Evolutionary conservation across 2,113 vertebrate species (phyloP), one percentile per base, ranked within the genome.

Genomic region (Spizaetus ornatus): DNA sequence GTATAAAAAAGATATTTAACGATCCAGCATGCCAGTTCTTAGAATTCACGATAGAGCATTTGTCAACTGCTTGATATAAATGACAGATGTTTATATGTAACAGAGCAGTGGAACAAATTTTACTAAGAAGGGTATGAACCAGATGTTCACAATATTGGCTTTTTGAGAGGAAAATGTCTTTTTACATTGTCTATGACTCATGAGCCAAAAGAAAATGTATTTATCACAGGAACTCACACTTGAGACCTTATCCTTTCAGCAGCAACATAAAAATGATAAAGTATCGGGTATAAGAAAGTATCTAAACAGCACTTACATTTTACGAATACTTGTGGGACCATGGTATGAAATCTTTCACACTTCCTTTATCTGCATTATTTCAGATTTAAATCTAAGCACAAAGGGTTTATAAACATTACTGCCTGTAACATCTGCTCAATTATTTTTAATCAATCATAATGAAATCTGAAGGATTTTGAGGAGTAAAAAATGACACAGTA

Each of bases 1-100:
- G 71, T 91, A 50, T 78, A 81, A 88, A 95, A 96, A 96, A 77
- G 66, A 83, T 91, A 93, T 73, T 93, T 97, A 97, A 91, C 58
- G 19, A 95, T 88, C 88, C 59, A 93, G 27, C 58, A 58, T 74
- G 73, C 86, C 81, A 62, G 65, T 72, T 93, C 89, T 88, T 96
- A 95, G 94, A 95, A 93, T 95, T 96, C 92, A 95, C 3, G 79
- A 69, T 40, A 88, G 91, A 88, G 70, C 96, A 82, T 97, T 97
- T 97, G 97, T 98, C 97, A 97, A 94, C 74, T 77, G 72, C 88
- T 97, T 97, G 97, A 98, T 96, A 93, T 95, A 98, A 97, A 97
- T 97, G 98, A 98, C 98, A 98, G 97, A 98, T 98, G 98, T 97
- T 98, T 97, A 96, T 96, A 95, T 96, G 97, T 97, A 97, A 98